Evolutionary conservation across 2,888 invertebrate species (phyloP), one percentile per base, ranked within the genome.

Genomic region (Philereme transversata): DNA sequence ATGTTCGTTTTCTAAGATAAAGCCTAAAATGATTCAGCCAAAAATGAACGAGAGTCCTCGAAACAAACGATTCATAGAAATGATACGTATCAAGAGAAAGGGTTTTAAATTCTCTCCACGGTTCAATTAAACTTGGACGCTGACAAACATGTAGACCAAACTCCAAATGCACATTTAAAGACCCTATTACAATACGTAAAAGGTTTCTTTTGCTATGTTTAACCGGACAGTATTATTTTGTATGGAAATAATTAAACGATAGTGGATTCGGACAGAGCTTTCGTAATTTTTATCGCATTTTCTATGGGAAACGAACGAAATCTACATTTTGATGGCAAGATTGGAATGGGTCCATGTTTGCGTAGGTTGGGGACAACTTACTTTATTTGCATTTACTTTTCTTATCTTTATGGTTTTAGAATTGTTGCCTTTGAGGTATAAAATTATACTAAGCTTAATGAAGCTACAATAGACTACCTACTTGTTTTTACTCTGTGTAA

Each of bases 291-390:
- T 67, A 70, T 65, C 69, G 72, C 73, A 71, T 72, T 79, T 79
- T 76, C 76, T 75, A 75, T 80, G 78, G 79, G 82, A 79, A 75
- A 69, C 65, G 62, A 65, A 60, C 64, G 67, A 70, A 71, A 78
- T 79, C 78, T 74, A 58, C 79, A 80, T 76, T 75, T 77, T 75
- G 76, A 82, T 72, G 75, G 62, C 59, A 36, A 55, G 58, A 60
- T 63, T 52, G 47, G 58, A 58, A 48, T 57, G 57, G 50, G 52
- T 54, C 38, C 51, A 51, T 40, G 48, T 41, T 44, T 46, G 65
- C 64, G 70, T 70, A 66, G 70, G 68, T 66, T 68, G 66, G 11
- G 47, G 34, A 70, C 66, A 63, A 62, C 63, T 68, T 66, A 59
- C 51, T 67, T 61, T 60, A 66, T 63, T 52, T 53, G 51, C 54